phyloP scores from a whole-genome alignment of 1,140 invertebrate species.

The Papilio xuthus region DNA sequence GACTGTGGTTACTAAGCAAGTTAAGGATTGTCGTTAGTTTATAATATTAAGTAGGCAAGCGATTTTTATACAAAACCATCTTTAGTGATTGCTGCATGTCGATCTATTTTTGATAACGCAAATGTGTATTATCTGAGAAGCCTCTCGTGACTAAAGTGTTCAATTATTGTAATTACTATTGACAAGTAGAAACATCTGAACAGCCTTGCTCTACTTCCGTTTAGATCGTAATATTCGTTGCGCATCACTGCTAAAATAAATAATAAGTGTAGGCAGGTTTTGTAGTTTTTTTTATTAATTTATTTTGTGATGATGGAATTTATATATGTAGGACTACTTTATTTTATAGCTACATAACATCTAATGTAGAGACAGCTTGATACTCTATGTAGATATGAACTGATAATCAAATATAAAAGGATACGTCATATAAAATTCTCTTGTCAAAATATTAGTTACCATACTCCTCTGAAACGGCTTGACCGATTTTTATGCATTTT shows the following conservation, averaged over 20 bases:
- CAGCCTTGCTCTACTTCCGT: not conserved
- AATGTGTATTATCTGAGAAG: not conserved
- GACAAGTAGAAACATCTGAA: conserved; percentile 11
- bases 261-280: not conserved
- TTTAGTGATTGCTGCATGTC: not conserved
- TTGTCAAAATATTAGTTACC: too few species aligned
- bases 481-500: too few species aligned
- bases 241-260: not conserved
- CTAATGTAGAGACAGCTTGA: too few species aligned
- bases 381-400: too few species aligned
- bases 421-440: too few species aligned
- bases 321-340: too few species aligned
- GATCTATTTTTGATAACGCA: not conserved
- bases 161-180: conserved; percentile 5
- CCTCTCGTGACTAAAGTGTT: not conserved
- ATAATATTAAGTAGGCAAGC: not conserved
- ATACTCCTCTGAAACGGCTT: too few species aligned
- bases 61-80: not conserved
- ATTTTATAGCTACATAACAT: too few species aligned
- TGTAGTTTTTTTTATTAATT: too few species aligned
- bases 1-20: too few species aligned
- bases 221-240: not conserved
- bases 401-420: too few species aligned
- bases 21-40: not conserved
- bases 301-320: too few species aligned